Conservation (phyloP, 2,797 vertebrate species). For the Eurystomus glaucurus region DNA sequence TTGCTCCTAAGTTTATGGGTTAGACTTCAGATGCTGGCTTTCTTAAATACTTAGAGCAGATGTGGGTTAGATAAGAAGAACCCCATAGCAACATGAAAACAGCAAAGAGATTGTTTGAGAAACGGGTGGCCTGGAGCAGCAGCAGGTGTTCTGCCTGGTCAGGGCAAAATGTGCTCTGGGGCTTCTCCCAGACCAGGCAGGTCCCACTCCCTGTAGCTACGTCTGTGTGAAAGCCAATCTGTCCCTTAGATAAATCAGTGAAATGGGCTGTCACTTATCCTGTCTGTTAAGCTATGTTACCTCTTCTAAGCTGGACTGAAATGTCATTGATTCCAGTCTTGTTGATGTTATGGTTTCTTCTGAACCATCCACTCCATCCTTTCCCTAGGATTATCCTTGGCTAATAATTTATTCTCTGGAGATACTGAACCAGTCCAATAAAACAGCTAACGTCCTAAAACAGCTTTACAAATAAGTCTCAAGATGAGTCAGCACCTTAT, state of each 20-base stretch:
- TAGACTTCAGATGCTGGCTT: not conserved
- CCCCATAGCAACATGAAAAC: not conserved
- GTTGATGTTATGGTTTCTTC: not conserved
- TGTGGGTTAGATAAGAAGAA: not conserved
- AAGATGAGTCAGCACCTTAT: conserved; percentile 44
- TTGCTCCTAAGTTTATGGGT: not conserved
- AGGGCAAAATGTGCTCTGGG: not conserved
- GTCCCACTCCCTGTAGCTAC: not conserved
- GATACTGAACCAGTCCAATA: not conserved
- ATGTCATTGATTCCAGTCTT: not conserved
- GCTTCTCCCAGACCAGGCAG: not conserved
- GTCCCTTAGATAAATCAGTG: not conserved
- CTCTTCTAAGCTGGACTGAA: not conserved
- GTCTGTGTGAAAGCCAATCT: not conserved
- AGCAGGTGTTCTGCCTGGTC: not conserved
- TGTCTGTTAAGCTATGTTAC: not conserved
- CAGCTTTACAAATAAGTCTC: conserved; percentile 22
- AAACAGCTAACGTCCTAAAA: not conserved
- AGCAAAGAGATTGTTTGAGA: not conserved
- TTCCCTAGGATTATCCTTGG: not conserved
- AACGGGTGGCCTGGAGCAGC: not conserved
- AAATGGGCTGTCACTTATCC: not conserved
- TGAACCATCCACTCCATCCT: not conserved
- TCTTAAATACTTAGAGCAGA: not conserved
- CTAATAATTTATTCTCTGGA: not conserved